Evolutionary conservation across 2,113 vertebrate genomes (phyloP).

Genomic region (Smithornis capensis): DNA sequence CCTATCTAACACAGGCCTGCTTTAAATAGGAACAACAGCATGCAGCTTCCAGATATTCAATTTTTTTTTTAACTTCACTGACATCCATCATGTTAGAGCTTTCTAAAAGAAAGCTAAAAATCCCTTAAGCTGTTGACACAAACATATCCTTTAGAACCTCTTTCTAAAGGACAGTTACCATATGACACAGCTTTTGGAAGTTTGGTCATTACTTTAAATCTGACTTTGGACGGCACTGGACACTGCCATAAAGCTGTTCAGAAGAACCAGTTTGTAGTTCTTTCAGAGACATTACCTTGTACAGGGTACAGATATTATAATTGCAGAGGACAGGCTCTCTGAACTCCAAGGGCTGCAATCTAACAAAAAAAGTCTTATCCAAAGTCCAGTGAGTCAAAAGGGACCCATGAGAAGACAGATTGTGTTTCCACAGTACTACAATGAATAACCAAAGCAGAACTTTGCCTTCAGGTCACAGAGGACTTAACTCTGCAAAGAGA

Average conservation of each 20-base stretch:
- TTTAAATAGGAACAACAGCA: neutral
- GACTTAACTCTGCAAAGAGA: neutral
- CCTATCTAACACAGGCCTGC: neutral
- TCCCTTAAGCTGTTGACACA: neutral
- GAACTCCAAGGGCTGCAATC: neutral
- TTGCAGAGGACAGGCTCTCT: neutral
- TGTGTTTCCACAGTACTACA: neutral
- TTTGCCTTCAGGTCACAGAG: neutral
- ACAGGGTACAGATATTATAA: neutral
- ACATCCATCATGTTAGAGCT: neutral
- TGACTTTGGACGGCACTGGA: neutral
- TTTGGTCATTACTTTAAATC: neutral
- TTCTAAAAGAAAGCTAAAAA: neutral
- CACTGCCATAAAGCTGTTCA: neutral
- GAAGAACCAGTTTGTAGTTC: neutral
- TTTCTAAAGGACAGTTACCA: neutral
- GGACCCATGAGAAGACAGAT: neutral
- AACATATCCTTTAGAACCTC: neutral
- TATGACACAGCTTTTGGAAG: neutral
- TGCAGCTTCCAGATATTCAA: neutral
- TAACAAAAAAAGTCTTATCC: neutral
- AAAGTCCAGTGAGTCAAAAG: neutral
- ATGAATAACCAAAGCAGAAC: neutral
- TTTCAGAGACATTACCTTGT: neutral
- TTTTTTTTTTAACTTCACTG: neutral